Conservation (phyloP, 2,797 vertebrate genomes). For the Streptopelia turtur region DNA sequence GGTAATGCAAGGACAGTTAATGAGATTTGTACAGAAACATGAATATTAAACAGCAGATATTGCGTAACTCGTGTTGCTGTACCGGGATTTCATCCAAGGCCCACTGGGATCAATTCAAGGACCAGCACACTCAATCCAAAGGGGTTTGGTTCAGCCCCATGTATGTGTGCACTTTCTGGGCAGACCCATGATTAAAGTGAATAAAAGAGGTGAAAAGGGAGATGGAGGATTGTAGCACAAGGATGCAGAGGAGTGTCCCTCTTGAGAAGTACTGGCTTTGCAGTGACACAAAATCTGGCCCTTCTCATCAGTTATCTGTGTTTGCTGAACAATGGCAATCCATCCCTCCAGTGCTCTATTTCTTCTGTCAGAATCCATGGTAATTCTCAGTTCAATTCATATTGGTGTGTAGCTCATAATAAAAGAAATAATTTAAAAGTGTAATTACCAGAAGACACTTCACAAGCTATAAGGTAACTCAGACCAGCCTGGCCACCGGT, state of each 20-base stretch:
- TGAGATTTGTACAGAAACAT: background rate
- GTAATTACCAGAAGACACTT: background rate
- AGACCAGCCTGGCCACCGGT: background rate
- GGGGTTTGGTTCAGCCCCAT: background rate
- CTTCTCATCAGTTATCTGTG: accelerated
- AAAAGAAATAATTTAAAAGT: background rate
- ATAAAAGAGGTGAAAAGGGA: background rate
- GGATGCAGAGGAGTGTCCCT: background rate
- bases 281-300: background rate
- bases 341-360: background rate
- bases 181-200: background rate
- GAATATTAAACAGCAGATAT: background rate
- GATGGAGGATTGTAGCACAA: background rate
- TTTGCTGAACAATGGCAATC: background rate
- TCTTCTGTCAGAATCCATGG: background rate
- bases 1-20: conserved; percentile 1
- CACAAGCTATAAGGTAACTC: background rate
- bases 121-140: background rate
- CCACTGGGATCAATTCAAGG: background rate
- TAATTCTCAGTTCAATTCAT: background rate
- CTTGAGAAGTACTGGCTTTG: no score
- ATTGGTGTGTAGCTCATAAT: background rate
- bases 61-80: background rate
- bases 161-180: accelerated
- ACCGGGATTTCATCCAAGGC: background rate